A percentile compares a stretch with the other conserved stretches of the same genome.
Evolutionary conservation across 2,113 vertebrate species (phyloP).

Genomic region (Bettongia penicillata): DNA sequence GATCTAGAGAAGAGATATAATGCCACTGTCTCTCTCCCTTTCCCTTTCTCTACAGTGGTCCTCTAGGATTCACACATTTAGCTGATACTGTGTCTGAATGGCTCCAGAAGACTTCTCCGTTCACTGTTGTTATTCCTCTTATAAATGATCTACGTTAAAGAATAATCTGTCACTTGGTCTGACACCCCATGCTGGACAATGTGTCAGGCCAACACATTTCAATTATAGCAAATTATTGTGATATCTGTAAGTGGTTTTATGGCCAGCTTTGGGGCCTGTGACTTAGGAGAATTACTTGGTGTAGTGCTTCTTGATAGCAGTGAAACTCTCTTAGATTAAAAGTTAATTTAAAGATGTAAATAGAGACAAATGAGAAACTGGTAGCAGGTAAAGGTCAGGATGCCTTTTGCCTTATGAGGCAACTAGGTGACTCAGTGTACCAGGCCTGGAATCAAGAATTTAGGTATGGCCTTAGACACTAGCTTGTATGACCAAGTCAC

Average conservation of each 20-base stretch:
- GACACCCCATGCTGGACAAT: background rate
- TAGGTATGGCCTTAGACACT: background rate
- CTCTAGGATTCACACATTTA: background rate
- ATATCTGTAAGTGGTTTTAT: background rate
- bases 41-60: background rate
- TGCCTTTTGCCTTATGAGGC: too few species aligned
- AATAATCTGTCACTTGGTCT: background rate
- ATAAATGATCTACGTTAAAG: background rate
- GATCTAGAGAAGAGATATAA: background rate
- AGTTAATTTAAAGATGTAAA: background rate
- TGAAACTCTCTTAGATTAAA: conserved; percentile 7
- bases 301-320: background rate
- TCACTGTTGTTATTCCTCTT: background rate
- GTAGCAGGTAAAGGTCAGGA: background rate
- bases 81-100: background rate
- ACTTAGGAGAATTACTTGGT: background rate
- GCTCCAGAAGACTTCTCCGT: conserved; percentile 12
- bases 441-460: background rate
- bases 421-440: background rate
- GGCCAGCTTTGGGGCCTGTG: background rate
- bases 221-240: background rate
- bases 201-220: background rate
- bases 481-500: background rate
- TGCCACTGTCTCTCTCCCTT: background rate
- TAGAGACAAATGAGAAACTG: background rate